A percentile compares a stretch with the other conserved stretches of the same genome.
Conservation (phyloP, 2,113 vertebrate genomes). For the Psittacula cyanocephala region DNA sequence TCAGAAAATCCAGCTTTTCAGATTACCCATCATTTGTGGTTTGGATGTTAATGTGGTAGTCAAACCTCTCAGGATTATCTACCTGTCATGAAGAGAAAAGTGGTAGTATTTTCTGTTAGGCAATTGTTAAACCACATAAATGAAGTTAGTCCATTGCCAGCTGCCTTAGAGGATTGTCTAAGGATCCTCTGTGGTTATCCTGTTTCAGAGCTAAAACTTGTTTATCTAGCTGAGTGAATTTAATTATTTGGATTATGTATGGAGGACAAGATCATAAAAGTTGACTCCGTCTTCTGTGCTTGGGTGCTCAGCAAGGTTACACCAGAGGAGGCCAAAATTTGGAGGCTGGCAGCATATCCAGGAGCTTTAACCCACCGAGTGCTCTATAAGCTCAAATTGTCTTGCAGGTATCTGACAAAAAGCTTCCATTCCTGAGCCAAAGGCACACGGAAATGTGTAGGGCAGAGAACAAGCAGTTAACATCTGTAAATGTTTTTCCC, state of each 20-base stretch:
- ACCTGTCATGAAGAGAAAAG: conserved; percentile 60
- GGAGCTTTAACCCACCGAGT: not conserved
- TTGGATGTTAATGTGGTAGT: conserved; percentile 56
- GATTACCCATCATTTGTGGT: conserved; percentile 60
- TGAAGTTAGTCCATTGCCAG: conserved; percentile 48
- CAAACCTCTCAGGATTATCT: conserved; percentile 67
- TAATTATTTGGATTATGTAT: conserved; percentile 39
- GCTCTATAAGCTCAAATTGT: not conserved
- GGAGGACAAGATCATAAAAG: not conserved
- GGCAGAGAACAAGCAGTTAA: not conserved
- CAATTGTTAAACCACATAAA: conserved; percentile 66
- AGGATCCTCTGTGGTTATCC: conserved; percentile 39
- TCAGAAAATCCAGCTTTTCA: conserved; percentile 66
- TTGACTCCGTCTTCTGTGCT: not conserved
- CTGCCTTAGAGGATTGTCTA: conserved; percentile 47
- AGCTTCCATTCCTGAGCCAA: not conserved
- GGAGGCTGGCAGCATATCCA: not conserved
- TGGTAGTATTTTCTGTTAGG: conserved; percentile 41
- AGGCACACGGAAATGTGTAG: not conserved
- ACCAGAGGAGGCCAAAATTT: not conserved
- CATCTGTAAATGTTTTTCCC: not conserved
- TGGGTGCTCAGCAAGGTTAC: not conserved
- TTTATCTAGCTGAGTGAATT: conserved; percentile 53
- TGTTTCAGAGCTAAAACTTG: conserved; percentile 54
- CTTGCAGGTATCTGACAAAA: not conserved